phyloP scores from a whole-genome alignment of 2,113 vertebrate species.

The Suncus etruscus region DNA sequence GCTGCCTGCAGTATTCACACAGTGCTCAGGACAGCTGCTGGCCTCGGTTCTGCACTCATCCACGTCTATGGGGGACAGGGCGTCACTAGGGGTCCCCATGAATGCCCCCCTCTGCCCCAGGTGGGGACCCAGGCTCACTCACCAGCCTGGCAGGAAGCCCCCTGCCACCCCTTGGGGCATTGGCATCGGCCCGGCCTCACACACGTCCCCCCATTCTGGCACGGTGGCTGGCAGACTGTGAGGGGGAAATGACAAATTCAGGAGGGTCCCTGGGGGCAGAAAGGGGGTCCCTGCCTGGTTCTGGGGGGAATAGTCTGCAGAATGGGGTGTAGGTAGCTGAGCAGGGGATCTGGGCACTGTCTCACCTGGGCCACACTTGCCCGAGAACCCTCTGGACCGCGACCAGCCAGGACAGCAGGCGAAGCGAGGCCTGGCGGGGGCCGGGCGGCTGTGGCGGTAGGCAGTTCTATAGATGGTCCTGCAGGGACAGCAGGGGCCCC shows the following conservation, averaged over 20 bases:
- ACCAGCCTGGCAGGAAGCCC: conserved; percentile 92
- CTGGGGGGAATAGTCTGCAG: neutral
- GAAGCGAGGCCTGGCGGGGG: conserved; percentile 71
- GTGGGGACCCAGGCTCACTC: conserved; percentile 71
- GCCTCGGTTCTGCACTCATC: conserved; percentile 89
- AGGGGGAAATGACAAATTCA: neutral
- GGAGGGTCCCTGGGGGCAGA: neutral
- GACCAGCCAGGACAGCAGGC: conserved; percentile 95
- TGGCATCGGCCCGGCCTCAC: conserved; percentile 88
- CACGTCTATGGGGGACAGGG: conserved; percentile 86
- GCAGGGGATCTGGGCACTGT: too few relatives aligned
- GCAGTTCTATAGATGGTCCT: conserved; percentile 93
- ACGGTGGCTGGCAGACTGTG: conserved; percentile 91
- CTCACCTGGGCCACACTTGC: conserved; percentile 92
- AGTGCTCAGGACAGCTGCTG: conserved; percentile 89
- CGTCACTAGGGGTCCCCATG: neutral
- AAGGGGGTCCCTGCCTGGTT: neutral
- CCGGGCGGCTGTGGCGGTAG: conserved; percentile 87
- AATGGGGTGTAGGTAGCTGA: rapidly evolving
- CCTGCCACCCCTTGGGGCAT: conserved; percentile 91
- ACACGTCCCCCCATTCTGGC: conserved; percentile 92
- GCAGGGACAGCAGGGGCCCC: neutral
- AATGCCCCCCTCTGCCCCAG: neutral
- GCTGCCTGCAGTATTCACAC: conserved; percentile 91
- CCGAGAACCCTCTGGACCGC: conserved; percentile 72